Evolutionary conservation across 2,888 invertebrate genomes (phyloP), one percentile per base, ranked within the genome.

Genomic region (Augiades crinisus): DNA sequence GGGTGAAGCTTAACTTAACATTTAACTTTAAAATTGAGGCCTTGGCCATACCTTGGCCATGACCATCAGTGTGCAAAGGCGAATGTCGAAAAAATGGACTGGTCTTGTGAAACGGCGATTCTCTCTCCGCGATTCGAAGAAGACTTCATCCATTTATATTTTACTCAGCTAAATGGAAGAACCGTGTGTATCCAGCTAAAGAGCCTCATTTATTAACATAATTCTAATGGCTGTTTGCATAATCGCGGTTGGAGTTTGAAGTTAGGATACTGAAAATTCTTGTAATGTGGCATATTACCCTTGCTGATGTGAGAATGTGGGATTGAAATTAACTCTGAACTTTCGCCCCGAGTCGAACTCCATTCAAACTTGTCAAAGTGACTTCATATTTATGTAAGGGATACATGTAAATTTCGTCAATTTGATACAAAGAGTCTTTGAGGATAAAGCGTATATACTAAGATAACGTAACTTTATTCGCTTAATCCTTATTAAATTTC

Each of bases 331-430:
- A 1, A 4, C 8, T n/a, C 5, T n/a, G 10, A 6, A 16, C 6
- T 10, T 2, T 10, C n/a, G n/a, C n/a, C n/a, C n/a, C n/a, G n/a
- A n/a, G n/a, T n/a, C 27, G 30, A 41, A 41, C 17, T 41, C 30
- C 17, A 16, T 27, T 41, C 17, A 5, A 30, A 41, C 24, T 24
- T 27, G 17, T 30, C 41, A 41, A 30, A 30, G 41, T 41, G 17
- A 41, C 10, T 41, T 30, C 30, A 41, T 41, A 30, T 41, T 41
- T 30, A 30, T 41, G 17, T 17, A 38, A 22, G 19, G 19, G 30
- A 3, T 38, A 19, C 14, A 14, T 41, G 5, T 19, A n/a, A n/a
- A 37, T 38, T 30, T 41, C 8, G 4, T 10, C 16, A 30, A 41
- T 5, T 27, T 24, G 22, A 1, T 16, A 5, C 13, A 24, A 19